These are phyloP conservation scores for Cirrhinus mrigala DNA, from an alignment of 2,797 vertebrate genomes.

Conservation along the genomic window DNA sequence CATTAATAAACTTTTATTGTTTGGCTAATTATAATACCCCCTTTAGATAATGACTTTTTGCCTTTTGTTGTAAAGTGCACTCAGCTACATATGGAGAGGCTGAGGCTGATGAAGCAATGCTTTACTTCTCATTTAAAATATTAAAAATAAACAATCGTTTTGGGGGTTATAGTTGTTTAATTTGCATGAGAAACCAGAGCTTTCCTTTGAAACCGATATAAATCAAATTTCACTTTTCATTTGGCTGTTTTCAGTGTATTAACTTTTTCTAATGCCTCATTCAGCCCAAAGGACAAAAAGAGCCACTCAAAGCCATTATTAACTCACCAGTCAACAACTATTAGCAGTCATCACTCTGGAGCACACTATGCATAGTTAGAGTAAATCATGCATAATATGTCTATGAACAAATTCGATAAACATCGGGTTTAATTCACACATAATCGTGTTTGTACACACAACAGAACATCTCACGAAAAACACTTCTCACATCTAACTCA, in stretches of 20 bases:
- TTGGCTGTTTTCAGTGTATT: conserved; percentile 24
- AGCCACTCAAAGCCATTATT: conserved; percentile 5
- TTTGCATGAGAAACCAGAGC: conserved; percentile 28
- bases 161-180: conserved; percentile 20
- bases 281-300: conserved; percentile 20
- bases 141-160: conserved; percentile 46
- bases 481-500: neutral
- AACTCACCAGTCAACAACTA: conserved; percentile 26
- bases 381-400: conserved; percentile 9
- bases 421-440: neutral
- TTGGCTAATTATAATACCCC: conserved; percentile 97
- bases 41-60: conserved; percentile 84
- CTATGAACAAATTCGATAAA: neutral
- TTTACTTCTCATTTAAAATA: conserved; percentile 44
- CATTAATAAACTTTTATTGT: conserved; percentile 99
- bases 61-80: conserved; percentile 75
- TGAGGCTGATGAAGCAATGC: conserved; percentile 32
- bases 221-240: conserved; percentile 20
- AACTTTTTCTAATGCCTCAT: conserved; percentile 18
- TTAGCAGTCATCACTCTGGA: conserved; percentile 14
- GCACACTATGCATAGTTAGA: neutral
- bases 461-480: neutral
- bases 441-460: neutral
- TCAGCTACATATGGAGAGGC: conserved; percentile 71
- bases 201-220: conserved; percentile 47